Conservation (phyloP, 2,888 invertebrate species). For the Harpalus rufipes region DNA sequence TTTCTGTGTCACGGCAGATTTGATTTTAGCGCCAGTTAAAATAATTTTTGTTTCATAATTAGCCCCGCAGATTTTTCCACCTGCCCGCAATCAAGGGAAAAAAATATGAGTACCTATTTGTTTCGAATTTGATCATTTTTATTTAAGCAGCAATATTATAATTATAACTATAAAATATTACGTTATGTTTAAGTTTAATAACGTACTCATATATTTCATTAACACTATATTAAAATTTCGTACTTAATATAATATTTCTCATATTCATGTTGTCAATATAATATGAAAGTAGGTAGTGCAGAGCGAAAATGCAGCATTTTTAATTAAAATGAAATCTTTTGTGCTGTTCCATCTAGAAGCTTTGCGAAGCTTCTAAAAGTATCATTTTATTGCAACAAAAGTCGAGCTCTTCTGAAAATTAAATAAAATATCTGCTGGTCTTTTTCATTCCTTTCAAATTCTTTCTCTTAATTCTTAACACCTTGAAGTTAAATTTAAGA, state of each 20-base stretch:
- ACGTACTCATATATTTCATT: too few relatives aligned
- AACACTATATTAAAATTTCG: too few relatives aligned
- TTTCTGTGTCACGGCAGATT: too few relatives aligned
- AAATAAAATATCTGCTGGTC: neutral
- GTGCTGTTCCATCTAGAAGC: neutral
- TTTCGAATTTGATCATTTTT: too few relatives aligned
- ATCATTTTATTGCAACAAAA: neutral
- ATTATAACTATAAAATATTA: too few relatives aligned
- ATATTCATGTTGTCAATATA: neutral
- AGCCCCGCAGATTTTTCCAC: too few relatives aligned
- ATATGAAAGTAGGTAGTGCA: neutral
- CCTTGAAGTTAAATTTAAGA: constrained; percentile 8
- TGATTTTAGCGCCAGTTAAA: too few relatives aligned
- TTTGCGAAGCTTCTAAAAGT: neutral
- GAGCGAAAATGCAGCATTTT: neutral
- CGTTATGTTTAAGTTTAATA: too few relatives aligned
- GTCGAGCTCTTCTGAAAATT: neutral
- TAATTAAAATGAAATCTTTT: constrained; percentile 4
- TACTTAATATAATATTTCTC: neutral
- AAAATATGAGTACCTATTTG: too few relatives aligned
- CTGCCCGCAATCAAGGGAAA: too few relatives aligned
- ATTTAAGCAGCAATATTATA: too few relatives aligned
- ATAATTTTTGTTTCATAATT: too few relatives aligned
- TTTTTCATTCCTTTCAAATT: constrained; percentile 17
- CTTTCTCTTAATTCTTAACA: constrained; percentile 10